Evolutionary conservation across 2,797 vertebrate genomes (phyloP).

Genomic region (Heterohyrax brucei): DNA sequence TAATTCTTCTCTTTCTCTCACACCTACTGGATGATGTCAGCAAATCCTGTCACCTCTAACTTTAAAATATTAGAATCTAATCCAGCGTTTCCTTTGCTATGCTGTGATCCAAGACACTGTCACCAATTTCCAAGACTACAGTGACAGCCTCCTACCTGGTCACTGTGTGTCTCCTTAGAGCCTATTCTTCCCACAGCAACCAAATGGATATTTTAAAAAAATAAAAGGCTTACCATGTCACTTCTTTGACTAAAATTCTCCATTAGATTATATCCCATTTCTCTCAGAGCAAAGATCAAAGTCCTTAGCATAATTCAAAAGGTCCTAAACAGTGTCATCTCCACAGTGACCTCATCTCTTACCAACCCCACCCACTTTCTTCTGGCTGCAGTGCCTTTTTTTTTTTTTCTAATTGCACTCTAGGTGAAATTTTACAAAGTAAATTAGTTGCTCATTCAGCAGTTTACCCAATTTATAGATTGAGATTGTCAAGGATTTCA

Average conservation of each 20-base stretch:
- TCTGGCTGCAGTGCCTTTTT: neutral
- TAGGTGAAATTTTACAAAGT: no score
- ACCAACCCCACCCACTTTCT: neutral
- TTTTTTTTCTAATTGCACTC: no score
- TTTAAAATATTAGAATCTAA: conserved; percentile 27
- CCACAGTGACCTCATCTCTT: neutral
- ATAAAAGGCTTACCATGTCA: no score
- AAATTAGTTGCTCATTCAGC: no score
- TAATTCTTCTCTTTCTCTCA: neutral
- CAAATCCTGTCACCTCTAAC: neutral
- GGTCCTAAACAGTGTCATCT: neutral
- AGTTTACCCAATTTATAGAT: no score
- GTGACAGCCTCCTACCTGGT: neutral
- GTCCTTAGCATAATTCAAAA: neutral
- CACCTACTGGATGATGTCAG: neutral
- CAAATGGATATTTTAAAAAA: neutral
- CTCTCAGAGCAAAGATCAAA: neutral
- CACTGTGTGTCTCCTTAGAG: neutral
- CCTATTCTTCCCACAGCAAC: neutral
- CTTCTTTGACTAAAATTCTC: neutral
- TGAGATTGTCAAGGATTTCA: no score
- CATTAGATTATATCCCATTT: neutral
- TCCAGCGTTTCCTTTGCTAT: neutral
- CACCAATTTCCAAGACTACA: neutral
- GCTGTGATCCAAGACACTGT: neutral